Evolutionary conservation across 1,140 invertebrate species (phyloP).

Genomic region (Drosophila kepulauana): DNA sequence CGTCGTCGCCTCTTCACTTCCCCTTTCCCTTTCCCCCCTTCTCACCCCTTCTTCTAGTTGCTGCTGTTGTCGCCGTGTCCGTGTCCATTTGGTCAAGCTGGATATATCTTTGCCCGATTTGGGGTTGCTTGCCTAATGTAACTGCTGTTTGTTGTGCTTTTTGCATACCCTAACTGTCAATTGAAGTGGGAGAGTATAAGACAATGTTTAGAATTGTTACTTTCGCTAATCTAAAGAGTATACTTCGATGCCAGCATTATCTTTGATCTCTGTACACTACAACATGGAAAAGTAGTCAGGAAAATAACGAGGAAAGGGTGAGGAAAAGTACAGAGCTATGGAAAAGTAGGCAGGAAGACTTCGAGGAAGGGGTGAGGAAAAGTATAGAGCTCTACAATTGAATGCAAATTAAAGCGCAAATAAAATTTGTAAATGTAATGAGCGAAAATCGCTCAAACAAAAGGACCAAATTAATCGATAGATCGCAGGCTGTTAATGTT

Average conservation of each 20-base stretch:
- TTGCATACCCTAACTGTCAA: conserved; percentile 12
- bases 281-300: no score
- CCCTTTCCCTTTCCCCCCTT: background rate
- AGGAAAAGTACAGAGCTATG: background rate
- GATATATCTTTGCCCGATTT: conserved; percentile 18
- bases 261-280: no score
- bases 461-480: conserved; percentile 59
- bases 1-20: background rate
- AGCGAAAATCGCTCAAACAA: conserved; percentile 48
- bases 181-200: background rate
- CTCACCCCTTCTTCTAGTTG: background rate
- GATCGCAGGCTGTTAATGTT: conserved; percentile 49
- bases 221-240: background rate
- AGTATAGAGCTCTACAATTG: conserved; percentile 5
- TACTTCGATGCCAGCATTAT: no score
- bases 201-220: background rate
- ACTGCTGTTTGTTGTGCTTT: conserved; percentile 40
- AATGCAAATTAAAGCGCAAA: conserved; percentile 68
- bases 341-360: background rate
- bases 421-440: conserved; percentile 66
- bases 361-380: background rate
- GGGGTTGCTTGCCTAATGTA: conserved; percentile 47
- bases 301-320: background rate
- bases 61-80: background rate
- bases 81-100: conserved; percentile 20